These are phyloP conservation scores for Synergus umbraculus DNA, from an alignment of 2,888 invertebrate genomes.

Conservation along the genomic window DNA sequence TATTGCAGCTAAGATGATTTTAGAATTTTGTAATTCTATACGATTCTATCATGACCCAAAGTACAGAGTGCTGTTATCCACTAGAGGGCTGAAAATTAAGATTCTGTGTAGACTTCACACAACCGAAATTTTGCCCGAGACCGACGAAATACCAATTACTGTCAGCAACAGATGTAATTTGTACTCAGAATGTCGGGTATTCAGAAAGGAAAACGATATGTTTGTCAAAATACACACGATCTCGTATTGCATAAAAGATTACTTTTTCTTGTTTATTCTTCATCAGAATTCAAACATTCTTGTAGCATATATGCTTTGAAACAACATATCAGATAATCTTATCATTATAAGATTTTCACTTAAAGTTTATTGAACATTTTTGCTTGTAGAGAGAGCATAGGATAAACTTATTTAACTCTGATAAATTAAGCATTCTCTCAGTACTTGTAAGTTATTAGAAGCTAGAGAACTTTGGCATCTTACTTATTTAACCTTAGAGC, in stretches of 20 bases:
- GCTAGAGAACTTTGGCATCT: neutral
- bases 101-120: slow-evolving; percentile 42
- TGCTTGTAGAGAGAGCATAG: neutral
- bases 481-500: neutral
- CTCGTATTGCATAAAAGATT: neutral
- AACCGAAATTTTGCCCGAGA: slow-evolving; percentile 63
- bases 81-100: neutral
- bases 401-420: neutral
- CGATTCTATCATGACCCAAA: neutral
- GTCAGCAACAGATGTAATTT: slow-evolving; percentile 69
- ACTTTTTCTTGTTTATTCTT: neutral
- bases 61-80: neutral
- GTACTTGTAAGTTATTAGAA: neutral
- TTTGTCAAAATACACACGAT: neutral
- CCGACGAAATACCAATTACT: slow-evolving; percentile 74
- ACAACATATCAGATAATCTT: too few relatives aligned
- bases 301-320: too few relatives aligned
- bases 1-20: too few relatives aligned
- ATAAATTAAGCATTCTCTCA: slow-evolving; percentile 1
- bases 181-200: slow-evolving; percentile 42
- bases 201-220: neutral
- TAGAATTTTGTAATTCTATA: neutral
- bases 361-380: neutral
- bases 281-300: neutral
- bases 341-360: neutral